Percentiles rank a stretch among this genome's conserved stretches.
These are phyloP conservation scores for Hephaestus fuliginosus DNA, from an alignment of 2,797 vertebrate genomes.

Conservation along the genomic window DNA sequence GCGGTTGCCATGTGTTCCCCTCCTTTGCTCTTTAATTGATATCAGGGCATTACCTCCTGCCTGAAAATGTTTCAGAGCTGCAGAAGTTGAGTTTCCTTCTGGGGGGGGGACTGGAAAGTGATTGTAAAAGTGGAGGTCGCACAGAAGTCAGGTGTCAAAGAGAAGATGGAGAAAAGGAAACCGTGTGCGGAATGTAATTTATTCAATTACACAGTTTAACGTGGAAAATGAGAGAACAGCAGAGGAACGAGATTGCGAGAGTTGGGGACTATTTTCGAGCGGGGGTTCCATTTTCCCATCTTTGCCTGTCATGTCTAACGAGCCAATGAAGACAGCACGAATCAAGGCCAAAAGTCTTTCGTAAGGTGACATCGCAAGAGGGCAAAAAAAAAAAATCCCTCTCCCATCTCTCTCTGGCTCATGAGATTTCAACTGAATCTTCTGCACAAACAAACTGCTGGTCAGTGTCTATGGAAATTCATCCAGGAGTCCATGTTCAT, in stretches of 20 bases:
- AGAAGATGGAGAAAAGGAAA: slow-evolving; percentile 10
- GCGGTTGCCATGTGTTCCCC: slow-evolving; percentile 12
- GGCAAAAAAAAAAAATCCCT: too few species aligned
- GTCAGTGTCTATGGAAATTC: neutral
- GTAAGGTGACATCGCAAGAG: too few species aligned
- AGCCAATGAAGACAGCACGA: neutral
- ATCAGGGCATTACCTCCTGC: slow-evolving; percentile 43
- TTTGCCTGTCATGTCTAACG: slow-evolving; percentile 13
- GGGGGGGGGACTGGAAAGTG: neutral
- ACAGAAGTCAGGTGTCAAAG: slow-evolving; percentile 29
- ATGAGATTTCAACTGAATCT: too few species aligned
- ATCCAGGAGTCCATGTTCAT: neutral
- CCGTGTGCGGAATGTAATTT: neutral
- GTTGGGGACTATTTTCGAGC: slow-evolving; percentile 3
- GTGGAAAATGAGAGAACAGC: neutral
- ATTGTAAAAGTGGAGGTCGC: slow-evolving; percentile 15
- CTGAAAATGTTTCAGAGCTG: slow-evolving; percentile 17
- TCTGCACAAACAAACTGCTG: neutral
- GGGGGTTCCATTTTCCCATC: neutral
- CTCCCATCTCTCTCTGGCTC: too few species aligned
- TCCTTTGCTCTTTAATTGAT: slow-evolving; percentile 66
- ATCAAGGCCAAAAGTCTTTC: neutral
- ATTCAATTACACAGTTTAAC: slow-evolving; percentile 48
- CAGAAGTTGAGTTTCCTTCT: slow-evolving; percentile 29
- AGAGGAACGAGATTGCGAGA: slow-evolving; percentile 4